A percentile compares a stretch with the other conserved stretches of the same genome.
These are phyloP conservation scores for Ianthella basta DNA, from an alignment of 37 sponge, comb jelly and placozoan genomes.

Conservation along the genomic window DNA sequence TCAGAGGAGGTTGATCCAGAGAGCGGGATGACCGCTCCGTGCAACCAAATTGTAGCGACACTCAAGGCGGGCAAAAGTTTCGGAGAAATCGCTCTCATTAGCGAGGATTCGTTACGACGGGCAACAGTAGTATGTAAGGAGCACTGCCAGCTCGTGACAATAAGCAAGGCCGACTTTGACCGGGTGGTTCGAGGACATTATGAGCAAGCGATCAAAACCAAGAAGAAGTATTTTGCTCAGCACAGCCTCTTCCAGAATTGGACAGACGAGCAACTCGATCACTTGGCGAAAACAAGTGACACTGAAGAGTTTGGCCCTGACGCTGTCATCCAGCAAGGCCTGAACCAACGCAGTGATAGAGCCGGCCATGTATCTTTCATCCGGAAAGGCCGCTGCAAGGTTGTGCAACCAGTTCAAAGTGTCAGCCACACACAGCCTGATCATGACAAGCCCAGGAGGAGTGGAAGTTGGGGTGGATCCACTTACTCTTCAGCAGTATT, in stretches of 20 bases:
- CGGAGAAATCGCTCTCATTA: conserved; percentile 85
- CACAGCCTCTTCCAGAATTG: conserved; percentile 50
- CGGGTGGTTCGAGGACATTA: conserved; percentile 41
- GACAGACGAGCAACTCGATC: conserved; percentile 19
- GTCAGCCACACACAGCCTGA: too few relatives aligned
- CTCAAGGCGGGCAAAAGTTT: conserved; percentile 74
- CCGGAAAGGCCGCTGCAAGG: conserved; percentile 59
- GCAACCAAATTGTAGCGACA: conserved; percentile 59
- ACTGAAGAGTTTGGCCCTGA: conserved; percentile 52
- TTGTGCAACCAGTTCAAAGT: conserved; percentile 47
- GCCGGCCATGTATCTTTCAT: conserved; percentile 40
- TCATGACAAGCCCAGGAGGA: neutral
- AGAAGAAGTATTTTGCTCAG: conserved; percentile 34
- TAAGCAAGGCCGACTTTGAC: conserved; percentile 78
- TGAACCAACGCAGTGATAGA: conserved; percentile 35
- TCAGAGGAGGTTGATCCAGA: conserved; percentile 41
- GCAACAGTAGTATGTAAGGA: conserved; percentile 82
- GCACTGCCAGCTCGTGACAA: conserved; percentile 63
- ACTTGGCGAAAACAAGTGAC: conserved; percentile 52
- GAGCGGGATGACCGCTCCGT: conserved; percentile 6
- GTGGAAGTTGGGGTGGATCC: neutral
- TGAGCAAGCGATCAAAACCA: conserved; percentile 51
- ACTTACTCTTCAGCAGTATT: neutral
- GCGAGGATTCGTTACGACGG: conserved; percentile 35
- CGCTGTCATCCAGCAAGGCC: conserved; percentile 62